Conservation (phyloP, 2,888 invertebrate species). For the Morpho deidamia region DNA sequence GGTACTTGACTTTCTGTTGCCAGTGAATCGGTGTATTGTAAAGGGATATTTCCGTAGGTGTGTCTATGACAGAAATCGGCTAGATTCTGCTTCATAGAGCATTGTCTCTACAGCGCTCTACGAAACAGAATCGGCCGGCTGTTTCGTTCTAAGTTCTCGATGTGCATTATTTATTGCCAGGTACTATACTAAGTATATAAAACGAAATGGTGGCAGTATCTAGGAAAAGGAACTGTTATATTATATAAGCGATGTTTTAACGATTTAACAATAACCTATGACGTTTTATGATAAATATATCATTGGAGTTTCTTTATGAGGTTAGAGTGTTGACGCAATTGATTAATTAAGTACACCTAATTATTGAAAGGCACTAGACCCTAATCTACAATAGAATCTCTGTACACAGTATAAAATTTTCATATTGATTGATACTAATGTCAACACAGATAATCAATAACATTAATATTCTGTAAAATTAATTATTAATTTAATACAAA, state of each 20-base stretch:
- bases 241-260: not conserved
- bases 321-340: constrained; percentile 18
- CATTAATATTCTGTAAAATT: not conserved
- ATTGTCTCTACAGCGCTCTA: too few species aligned
- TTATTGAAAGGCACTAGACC: constrained; percentile 70
- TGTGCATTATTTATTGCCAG: too few species aligned
- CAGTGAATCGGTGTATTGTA: too few species aligned
- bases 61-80: too few species aligned
- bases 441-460: constrained; percentile 5
- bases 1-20: too few species aligned
- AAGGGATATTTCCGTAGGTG: too few species aligned
- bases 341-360: constrained; percentile 55
- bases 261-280: not conserved
- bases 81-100: too few species aligned
- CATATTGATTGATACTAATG: constrained; percentile 19
- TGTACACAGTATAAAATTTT: constrained; percentile 52
- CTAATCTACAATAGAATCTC: constrained; percentile 68
- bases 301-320: constrained; percentile 15
- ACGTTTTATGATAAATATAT: not conserved
- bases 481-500: not conserved
- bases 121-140: too few species aligned
- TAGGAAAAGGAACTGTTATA: too few species aligned
- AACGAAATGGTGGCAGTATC: too few species aligned
- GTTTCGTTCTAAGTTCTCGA: too few species aligned
- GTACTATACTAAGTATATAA: too few species aligned